Evolutionary conservation across 1,140 invertebrate genomes (phyloP).

Genomic region (Wasmannia auropunctata): DNA sequence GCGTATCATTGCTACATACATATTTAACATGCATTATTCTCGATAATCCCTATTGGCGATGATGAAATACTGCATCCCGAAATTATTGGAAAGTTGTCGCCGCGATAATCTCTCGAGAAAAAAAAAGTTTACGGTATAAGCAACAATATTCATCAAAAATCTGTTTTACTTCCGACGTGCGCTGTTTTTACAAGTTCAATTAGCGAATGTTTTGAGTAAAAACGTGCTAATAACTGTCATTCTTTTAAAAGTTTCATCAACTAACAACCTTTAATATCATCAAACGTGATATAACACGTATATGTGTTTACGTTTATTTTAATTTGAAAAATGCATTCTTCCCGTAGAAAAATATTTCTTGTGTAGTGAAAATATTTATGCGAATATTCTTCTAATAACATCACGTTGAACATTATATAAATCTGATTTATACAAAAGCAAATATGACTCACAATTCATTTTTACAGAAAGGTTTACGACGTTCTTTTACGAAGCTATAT

Average conservation of each 20-base stretch:
- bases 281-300: background rate
- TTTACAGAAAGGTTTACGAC: background rate
- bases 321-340: constrained; percentile 1
- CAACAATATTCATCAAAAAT: constrained; percentile 3
- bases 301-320: background rate
- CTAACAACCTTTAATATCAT: constrained; percentile 12
- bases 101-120: constrained; percentile 27
- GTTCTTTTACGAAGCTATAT: background rate
- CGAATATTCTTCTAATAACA: background rate
- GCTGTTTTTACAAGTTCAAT: constrained; percentile 51
- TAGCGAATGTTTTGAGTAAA: constrained; percentile 46
- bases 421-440: background rate
- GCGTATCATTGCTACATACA: background rate
- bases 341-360: background rate
- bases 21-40: constrained; percentile 26
- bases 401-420: background rate
- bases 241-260: constrained; percentile 12
- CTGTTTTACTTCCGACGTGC: constrained; percentile 8
- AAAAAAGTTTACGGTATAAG: constrained; percentile 18
- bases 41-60: constrained; percentile 18
- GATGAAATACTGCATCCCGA: constrained; percentile 16
- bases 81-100: constrained; percentile 45
- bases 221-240: constrained; percentile 24
- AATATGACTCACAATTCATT: background rate
- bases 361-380: background rate